A percentile compares a stretch with the other conserved stretches of the same genome.
These are phyloP conservation scores for Helostoma temminkii DNA, from an alignment of 2,797 vertebrate species.

Conservation along the genomic window DNA sequence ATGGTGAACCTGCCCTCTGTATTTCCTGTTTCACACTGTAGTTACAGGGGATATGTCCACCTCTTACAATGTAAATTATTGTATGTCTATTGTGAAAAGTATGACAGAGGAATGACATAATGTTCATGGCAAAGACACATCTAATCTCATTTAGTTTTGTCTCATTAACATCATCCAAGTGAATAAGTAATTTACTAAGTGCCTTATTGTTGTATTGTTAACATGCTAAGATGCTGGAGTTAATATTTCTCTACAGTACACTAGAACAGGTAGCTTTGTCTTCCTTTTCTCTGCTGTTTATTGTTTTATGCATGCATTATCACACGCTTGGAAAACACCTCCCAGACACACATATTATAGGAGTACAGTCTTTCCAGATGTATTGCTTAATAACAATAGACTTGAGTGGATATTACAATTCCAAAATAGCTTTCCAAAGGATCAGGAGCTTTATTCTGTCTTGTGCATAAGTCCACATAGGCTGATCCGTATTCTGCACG, in stretches of 20 bases:
- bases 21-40: constrained; percentile 37
- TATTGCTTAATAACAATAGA: constrained; percentile 72
- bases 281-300: constrained; percentile 9
- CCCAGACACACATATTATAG: constrained; percentile 10
- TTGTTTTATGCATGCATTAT: constrained; percentile 31
- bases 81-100: constrained; percentile 21
- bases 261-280: constrained; percentile 15
- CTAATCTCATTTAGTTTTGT: constrained; percentile 49
- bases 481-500: constrained; percentile 66
- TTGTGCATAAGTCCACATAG: constrained; percentile 72
- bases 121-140: constrained; percentile 45
- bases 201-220: constrained; percentile 67
- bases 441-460: constrained; percentile 60
- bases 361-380: constrained; percentile 48
- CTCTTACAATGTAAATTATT: constrained; percentile 48
- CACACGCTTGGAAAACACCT: constrained; percentile 28
- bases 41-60: constrained; percentile 28
- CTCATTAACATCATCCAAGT: constrained; percentile 60
- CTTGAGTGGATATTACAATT: constrained; percentile 75
- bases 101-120: constrained; percentile 22
- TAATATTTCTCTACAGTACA: constrained; percentile 30
- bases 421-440: constrained; percentile 73
- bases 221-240: constrained; percentile 50
- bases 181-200: constrained; percentile 68
- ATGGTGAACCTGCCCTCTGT: constrained; percentile 60